Evolutionary conservation across 2,113 vertebrate species (phyloP), one percentile per base, ranked within the genome.

Genomic region (Globicephala melas): DNA sequence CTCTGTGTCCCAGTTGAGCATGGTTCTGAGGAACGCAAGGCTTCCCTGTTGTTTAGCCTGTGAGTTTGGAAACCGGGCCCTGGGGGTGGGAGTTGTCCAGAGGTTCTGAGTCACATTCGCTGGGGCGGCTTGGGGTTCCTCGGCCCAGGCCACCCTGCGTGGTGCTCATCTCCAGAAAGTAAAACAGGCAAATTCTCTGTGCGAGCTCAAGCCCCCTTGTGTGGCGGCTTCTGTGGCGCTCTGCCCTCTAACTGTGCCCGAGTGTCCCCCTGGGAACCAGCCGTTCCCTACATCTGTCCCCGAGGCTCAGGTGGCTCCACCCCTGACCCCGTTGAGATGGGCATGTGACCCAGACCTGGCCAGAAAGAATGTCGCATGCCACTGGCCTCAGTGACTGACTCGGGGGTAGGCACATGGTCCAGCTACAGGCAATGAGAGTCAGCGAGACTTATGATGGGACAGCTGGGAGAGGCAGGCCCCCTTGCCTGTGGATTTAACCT

Each of bases 21-120:
- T 7, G 14, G 67, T 23, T 70, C 31, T 2, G 25, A 36, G 76
- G 63, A 80, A 55, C 1, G 13, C 25, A 21, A 71, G 38, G 38
- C 86, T 38, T 60, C 91, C 50, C 74, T 26, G 74, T 6, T 26
- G 1, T 25, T 23, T 25, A 17, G 73, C 17, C 50, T 9, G 0
- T 33, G 53, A 26, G 47, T 21, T 36, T 50, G 67, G 73, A 23
- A 63, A 26, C 0, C 0, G 0, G 1, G 71, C 18, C 53, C 26
- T n/a, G 12, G 4, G 53, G 77, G 77, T 21, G n/a, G 79, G 20
- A 5, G 8, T 7, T 21, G 60, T 31, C 53, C 13, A 33, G 63
- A 47, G 38, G 38, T 14, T 70, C 33, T 31, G 36, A 41, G 28
- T 73, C 91, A 15, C 33, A 2, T 76, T 20, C 0, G 4, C 33